phyloP scores from a whole-genome alignment of 1,140 invertebrate species.

The Pseudomyrmex gracilis region DNA sequence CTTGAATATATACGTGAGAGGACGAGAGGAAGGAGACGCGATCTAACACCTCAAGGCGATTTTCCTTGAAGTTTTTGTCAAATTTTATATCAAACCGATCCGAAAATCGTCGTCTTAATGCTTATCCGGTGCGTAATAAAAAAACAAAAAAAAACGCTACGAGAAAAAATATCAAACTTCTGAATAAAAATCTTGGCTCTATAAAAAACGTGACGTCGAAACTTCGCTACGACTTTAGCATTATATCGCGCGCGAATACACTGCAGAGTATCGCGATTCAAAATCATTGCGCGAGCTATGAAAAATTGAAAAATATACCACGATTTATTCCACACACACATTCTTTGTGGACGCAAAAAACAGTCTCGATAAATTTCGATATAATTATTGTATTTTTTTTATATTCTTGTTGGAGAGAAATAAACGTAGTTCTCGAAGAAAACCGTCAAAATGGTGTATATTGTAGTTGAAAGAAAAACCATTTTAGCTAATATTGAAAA shows the following conservation, averaged over 20 bases:
- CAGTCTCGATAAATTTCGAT: too few species aligned
- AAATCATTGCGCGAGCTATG: background rate
- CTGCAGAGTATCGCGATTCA: background rate
- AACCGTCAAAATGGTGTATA: too few species aligned
- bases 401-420: too few species aligned
- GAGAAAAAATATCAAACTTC: background rate
- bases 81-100: constrained; percentile 51
- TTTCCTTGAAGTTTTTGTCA: constrained; percentile 44
- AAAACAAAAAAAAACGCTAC: background rate
- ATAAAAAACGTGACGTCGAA: background rate
- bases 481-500: too few species aligned
- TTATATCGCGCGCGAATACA: background rate
- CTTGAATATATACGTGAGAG: constrained; percentile 70
- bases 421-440: too few species aligned
- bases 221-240: background rate
- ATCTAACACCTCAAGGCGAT: constrained; percentile 41
- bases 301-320: constrained; percentile 5
- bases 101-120: constrained; percentile 31
- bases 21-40: constrained; percentile 53
- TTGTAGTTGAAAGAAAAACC: too few species aligned
- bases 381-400: too few species aligned
- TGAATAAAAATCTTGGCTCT: constrained; percentile 13
- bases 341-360: too few species aligned
- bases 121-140: background rate
- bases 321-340: background rate